Evolutionary conservation across 2,888 invertebrate species (phyloP), one percentile per base, ranked within the genome.

Genomic region (Aspidapion aeneum): DNA sequence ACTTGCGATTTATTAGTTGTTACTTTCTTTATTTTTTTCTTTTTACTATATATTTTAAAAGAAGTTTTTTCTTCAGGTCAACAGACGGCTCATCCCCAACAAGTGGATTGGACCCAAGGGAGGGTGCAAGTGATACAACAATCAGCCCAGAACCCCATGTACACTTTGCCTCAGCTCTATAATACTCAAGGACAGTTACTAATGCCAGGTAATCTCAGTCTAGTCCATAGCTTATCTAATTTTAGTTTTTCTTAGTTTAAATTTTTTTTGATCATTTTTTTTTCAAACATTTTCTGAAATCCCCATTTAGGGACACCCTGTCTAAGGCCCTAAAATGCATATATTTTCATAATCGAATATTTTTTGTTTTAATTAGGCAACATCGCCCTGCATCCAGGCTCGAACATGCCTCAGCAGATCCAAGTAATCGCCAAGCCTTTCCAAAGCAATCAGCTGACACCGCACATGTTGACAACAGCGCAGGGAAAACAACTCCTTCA

Each of bases 351-450:
- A n/a, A n/a, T n/a, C n/a, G n/a, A n/a, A n/a, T n/a, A n/a, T n/a
- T n/a, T n/a, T n/a, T n/a, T n/a, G n/a, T n/a, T n/a, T n/a, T n/a
- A n/a, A n/a, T n/a, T n/a, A 35, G 35, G 93, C 1, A 90, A 90
- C 77, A 86, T 91, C 66, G 86, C 89, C 1, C 83, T 93, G 5
- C 85, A 94, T 76, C 89, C 91, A 1, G 86, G 89, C 21, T 85
- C 52, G 5, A 18, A 91, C 73, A 91, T 90, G 77, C 89, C 90
- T 0, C 89, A 89, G 61, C 89, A 90, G 67, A 90, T 92, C 74
- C 91, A 91, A 84, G 87, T 87, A 63, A 93, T 94, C 67, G 87
- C 93, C 21, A 94, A 94, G 76, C 90, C 93, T 1, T 93, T 93
- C 77, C 93, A 92, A 78, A 88, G 91, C 55, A 89, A 88, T 71